phyloP scores from a whole-genome alignment of 2,113 vertebrate species.

The Embiotoca jacksoni region DNA sequence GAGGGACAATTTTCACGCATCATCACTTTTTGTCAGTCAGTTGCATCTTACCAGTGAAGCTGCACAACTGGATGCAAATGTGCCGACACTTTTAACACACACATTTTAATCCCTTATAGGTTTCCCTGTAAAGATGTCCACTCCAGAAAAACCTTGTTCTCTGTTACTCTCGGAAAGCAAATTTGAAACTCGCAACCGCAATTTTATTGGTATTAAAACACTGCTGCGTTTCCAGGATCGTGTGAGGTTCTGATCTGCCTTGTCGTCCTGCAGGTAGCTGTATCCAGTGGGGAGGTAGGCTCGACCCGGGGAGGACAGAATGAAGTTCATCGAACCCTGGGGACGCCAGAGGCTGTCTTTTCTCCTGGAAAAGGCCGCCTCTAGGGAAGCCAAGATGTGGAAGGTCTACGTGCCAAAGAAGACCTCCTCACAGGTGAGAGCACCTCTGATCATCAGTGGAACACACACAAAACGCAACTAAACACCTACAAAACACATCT shows the following conservation, averaged over 20 bases:
- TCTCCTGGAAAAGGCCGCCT: slow-evolving; percentile 94
- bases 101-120: too few species aligned
- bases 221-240: too few species aligned
- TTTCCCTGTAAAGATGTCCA: too few species aligned
- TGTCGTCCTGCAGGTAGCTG: slow-evolving; percentile 89
- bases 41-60: too few species aligned
- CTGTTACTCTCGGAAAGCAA: too few species aligned
- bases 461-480: not conserved
- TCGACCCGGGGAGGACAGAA: slow-evolving; percentile 89
- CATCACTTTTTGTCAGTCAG: too few species aligned
- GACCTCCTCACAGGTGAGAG: slow-evolving; percentile 90
- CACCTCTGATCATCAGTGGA: not conserved
- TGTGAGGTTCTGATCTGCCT: not conserved
- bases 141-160: too few species aligned
- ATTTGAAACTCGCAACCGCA: too few species aligned
- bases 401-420: slow-evolving; percentile 94
- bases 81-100: too few species aligned
- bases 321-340: slow-evolving; percentile 95
- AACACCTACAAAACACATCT: not conserved
- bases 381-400: slow-evolving; percentile 97
- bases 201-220: too few species aligned
- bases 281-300: slow-evolving; percentile 95
- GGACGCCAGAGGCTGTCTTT: slow-evolving; percentile 96
- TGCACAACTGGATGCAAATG: too few species aligned
- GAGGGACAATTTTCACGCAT: too few species aligned